A percentile compares a stretch with the other conserved stretches of the same genome.
Conservation (phyloP, 2,888 invertebrate genomes). For the Patella depressa region DNA sequence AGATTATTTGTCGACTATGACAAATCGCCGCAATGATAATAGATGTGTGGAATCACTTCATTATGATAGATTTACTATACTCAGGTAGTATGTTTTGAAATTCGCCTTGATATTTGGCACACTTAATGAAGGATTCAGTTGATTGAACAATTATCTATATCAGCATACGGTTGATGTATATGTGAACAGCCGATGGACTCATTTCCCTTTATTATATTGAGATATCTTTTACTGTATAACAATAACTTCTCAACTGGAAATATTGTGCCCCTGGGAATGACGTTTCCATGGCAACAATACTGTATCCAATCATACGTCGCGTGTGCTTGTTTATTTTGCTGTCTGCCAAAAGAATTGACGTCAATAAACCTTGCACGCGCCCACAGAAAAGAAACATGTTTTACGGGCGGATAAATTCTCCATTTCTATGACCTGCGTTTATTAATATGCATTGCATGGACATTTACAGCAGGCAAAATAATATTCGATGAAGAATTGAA, state of each 20-base stretch:
- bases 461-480: neutral
- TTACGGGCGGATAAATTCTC: conserved; percentile 3
- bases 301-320: neutral
- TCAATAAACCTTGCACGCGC: conserved; percentile 5
- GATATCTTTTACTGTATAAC: conserved; percentile 1
- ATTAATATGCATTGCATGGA: neutral
- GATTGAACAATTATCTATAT: too few relatives aligned
- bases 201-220: too few relatives aligned
- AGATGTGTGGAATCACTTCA: too few relatives aligned
- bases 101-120: too few relatives aligned
- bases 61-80: too few relatives aligned
- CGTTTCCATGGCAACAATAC: conserved; percentile 2
- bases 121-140: too few relatives aligned
- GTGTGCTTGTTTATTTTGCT: conserved; percentile 3
- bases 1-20: too few relatives aligned
- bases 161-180: too few relatives aligned
- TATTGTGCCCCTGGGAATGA: conserved; percentile 3
- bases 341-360: neutral
- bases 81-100: too few relatives aligned
- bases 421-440: conserved; percentile 3
- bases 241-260: neutral
- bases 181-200: too few relatives aligned
- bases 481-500: neutral
- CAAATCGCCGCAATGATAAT: too few relatives aligned
- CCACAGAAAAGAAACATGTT: conserved; percentile 5